Percentiles rank a stretch among this genome's conserved stretches.
phyloP scores from a whole-genome alignment of 1,140 invertebrate species.

The Drosophila athabasca region DNA sequence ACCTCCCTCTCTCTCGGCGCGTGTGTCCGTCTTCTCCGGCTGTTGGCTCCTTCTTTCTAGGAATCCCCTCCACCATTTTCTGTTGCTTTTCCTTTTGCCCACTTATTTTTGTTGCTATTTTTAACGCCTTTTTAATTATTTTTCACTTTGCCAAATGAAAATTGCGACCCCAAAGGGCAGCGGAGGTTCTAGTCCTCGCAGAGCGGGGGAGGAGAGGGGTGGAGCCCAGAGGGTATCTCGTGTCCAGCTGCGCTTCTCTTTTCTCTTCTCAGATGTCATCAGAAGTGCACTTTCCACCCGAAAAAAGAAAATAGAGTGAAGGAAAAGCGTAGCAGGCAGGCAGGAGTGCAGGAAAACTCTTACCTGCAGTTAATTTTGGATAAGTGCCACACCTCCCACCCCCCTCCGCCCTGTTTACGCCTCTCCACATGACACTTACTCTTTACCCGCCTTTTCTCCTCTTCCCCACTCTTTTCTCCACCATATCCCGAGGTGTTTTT shows the following conservation, averaged over 20 bases:
- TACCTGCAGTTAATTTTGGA: conserved; percentile 57
- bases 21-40: conserved; percentile 10
- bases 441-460: not conserved
- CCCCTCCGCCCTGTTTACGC: not conserved
- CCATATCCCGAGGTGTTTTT: conserved; percentile 54
- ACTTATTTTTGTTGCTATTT: conserved; percentile 57
- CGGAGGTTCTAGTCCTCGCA: not conserved
- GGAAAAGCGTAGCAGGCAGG: too few species aligned
- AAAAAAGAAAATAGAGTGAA: conserved; percentile 29
- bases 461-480: conserved; percentile 6
- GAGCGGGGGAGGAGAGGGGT: not conserved
- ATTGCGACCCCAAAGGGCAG: conserved; percentile 22
- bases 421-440: conserved; percentile 3
- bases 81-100: conserved; percentile 15
- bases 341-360: not conserved
- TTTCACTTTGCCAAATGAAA: conserved; percentile 60
- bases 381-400: conserved; percentile 37
- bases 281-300: conserved; percentile 38
- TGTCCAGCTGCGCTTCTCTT: conserved; percentile 25
- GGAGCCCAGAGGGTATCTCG: conserved; percentile 10
- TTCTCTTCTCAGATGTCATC: conserved; percentile 53
- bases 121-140: conserved; percentile 75
- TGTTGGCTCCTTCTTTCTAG: not conserved
- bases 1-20: too few species aligned
- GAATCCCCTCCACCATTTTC: not conserved